Evolutionary conservation across 2,888 invertebrate genomes (phyloP), one percentile per base, ranked within the genome.

Genomic region (Hylaea fasciaria): DNA sequence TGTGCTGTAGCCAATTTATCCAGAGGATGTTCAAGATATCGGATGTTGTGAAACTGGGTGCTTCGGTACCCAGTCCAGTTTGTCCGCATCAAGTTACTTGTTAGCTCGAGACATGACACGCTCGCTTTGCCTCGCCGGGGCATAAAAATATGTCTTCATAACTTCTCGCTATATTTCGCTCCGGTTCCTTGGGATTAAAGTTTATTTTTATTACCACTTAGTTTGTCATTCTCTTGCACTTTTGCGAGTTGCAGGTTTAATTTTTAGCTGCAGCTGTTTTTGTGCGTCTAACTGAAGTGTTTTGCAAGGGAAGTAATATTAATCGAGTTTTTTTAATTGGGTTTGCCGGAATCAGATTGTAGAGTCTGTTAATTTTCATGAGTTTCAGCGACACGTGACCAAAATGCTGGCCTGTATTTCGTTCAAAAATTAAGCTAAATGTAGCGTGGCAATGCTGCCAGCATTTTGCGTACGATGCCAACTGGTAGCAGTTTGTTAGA

Each of bases 1-100:
- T 32, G 32, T 32, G 9, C 10, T 10, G 32, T 9, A 32, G 1
- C 1, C 10, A 9, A 8, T 32, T 32, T 32, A 32, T 32, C 32
- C 10, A 32, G 10, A 9, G 7, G 32, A 32, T 32, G 13, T n/a
- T 2, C n/a, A 39, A 4, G n/a, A 29, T 14, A 53, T 39, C 13
- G 2, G 12, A n/a, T n/a, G 35, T 4, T 44, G 13, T 13, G 35
- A 13, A 37, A 32, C 13, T 11, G 9, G 50, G 13, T 11, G 14
- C 8, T 39, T 28, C 9, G 11, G 22, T 44, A 44, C 54, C 35
- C 28, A 48, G 41, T 14, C 53, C 54, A 63, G 65, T 63, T 60
- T 69, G 64, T 68, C 52, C 47, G 73, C 53, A 44, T 76, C 75
- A 13, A 49, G 70, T 76, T 69, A 58, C 76, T 74, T 71, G 72